Evolutionary conservation across 1,140 invertebrate genomes (phyloP).

Genomic region (Ylistrum balloti): DNA sequence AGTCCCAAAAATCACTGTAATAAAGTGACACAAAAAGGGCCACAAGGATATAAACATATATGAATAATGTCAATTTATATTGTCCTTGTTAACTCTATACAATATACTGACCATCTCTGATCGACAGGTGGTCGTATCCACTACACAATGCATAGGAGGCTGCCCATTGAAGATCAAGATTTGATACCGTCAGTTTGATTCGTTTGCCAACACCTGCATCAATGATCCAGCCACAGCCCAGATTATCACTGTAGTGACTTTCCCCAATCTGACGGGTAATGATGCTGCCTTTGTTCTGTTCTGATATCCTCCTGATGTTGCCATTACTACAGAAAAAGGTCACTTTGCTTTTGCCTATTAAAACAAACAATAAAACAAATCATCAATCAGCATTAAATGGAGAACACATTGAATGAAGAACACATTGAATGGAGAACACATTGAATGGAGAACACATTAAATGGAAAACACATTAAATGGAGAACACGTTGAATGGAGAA

Average conservation of each 20-base stretch:
- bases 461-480: no score
- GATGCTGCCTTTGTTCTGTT: neutral
- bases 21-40: no score
- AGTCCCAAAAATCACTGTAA: no score
- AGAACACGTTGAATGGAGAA: no score
- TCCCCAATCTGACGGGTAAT: neutral
- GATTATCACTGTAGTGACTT: neutral
- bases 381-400: no score
- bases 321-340: neutral
- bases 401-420: no score
- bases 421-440: no score
- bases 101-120: neutral
- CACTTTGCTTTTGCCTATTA: neutral
- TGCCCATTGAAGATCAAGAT: neutral
- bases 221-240: neutral
- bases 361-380: neutral
- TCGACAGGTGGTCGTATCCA: neutral
- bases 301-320: neutral
- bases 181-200: neutral
- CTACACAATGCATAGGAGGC: neutral
- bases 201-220: neutral
- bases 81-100: no score
- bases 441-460: no score
- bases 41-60: no score
- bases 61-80: no score